Conservation (phyloP, 2,797 vertebrate genomes). For the Sebastes ruberrimus region DNA sequence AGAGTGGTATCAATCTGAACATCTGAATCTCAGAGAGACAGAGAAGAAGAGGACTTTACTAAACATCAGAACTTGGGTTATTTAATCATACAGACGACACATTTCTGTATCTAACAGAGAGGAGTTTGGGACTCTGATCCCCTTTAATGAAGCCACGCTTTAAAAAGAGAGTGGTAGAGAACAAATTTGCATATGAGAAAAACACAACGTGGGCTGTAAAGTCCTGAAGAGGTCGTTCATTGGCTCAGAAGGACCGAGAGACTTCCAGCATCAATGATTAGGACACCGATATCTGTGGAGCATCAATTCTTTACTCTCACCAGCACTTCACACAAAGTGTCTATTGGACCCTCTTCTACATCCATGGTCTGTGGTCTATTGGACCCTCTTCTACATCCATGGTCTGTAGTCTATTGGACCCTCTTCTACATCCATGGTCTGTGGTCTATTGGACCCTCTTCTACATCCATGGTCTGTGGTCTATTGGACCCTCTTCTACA, state of each 20-base stretch:
- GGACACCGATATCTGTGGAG: neutral
- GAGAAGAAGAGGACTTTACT: neutral
- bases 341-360: no score
- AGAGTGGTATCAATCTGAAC: neutral
- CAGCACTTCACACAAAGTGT: neutral
- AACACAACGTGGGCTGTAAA: neutral
- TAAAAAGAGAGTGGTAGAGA: neutral
- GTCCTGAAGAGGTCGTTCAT: neutral
- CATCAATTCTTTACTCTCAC: neutral
- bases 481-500: no score
- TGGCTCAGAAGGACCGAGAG: neutral
- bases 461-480: no score
- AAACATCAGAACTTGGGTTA: neutral
- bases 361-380: no score
- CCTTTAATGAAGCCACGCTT: neutral
- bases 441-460: no score
- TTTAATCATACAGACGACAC: neutral
- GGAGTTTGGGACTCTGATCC: neutral
- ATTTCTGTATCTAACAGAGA: neutral
- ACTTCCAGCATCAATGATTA: neutral
- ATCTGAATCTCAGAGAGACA: neutral
- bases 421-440: no score
- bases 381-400: no score
- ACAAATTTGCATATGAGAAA: neutral
- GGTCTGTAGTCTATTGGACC: no score